phyloP scores from a whole-genome alignment of 2,797 vertebrate species.

The Oryzias dopingdopingensis region DNA sequence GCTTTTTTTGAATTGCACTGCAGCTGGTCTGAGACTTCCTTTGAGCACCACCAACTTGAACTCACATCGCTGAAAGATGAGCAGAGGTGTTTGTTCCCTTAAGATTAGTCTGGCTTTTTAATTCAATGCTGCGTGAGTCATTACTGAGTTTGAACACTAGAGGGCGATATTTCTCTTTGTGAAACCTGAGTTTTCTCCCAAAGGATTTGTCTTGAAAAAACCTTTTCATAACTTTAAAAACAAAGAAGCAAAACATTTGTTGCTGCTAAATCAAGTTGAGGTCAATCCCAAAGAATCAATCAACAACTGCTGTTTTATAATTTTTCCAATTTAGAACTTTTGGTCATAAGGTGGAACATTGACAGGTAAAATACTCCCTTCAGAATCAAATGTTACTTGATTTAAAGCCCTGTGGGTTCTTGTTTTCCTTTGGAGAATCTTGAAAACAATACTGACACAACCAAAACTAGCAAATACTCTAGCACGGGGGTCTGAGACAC shows the following conservation, averaged over 20 bases:
- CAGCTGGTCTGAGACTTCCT: constrained; percentile 21
- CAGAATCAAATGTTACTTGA: too few relatives aligned
- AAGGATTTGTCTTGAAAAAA: constrained; percentile 16
- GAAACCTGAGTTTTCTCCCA: constrained; percentile 24
- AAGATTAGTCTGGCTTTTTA: neutral
- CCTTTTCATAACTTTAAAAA: constrained; percentile 21
- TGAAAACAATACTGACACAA: too few relatives aligned
- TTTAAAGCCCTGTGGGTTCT: too few relatives aligned
- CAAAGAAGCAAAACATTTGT: neutral
- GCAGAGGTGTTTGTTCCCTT: constrained; percentile 16
- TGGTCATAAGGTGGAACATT: too few relatives aligned
- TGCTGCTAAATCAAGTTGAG: too few relatives aligned
- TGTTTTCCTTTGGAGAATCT: too few relatives aligned
- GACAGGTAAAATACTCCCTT: too few relatives aligned
- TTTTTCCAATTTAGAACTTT: too few relatives aligned
- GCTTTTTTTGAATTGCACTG: constrained; percentile 16
- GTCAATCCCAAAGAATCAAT: too few relatives aligned
- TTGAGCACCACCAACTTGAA: constrained; percentile 11
- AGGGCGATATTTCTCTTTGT: constrained; percentile 40
- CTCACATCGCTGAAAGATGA: constrained; percentile 15
- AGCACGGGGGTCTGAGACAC: too few relatives aligned
- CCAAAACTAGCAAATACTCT: too few relatives aligned
- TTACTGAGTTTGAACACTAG: constrained; percentile 38
- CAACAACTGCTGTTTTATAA: too few relatives aligned
- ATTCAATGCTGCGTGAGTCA: neutral